These are phyloP conservation scores for Pseudomugil gertrudae DNA, from an alignment of 2,797 vertebrate genomes.

Conservation along the genomic window DNA sequence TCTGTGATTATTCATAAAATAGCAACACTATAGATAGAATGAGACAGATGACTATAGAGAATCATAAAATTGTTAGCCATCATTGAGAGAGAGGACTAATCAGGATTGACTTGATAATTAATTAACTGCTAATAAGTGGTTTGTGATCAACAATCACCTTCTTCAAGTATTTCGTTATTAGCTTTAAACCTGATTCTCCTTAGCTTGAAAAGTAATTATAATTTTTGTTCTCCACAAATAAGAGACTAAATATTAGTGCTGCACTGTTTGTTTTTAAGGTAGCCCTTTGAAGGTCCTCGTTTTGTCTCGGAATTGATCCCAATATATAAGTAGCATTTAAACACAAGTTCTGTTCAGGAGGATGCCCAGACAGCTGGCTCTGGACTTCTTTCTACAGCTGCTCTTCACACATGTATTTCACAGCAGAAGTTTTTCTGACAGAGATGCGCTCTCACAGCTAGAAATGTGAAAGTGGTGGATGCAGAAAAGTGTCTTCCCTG, in stretches of 20 bases:
- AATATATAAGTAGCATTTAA: not conserved
- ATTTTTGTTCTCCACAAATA: not conserved
- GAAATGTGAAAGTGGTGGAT: not conserved
- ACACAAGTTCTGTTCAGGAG: not conserved
- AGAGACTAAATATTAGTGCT: not conserved
- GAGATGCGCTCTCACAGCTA: not conserved
- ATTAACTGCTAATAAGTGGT: not conserved
- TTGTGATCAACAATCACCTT: not conserved
- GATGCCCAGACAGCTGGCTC: not conserved
- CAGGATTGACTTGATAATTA: not conserved
- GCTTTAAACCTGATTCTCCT: not conserved
- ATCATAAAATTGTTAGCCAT: not conserved
- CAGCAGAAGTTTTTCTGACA: not conserved
- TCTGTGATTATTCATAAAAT: slow-evolving; percentile 10
- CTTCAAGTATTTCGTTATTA: not conserved
- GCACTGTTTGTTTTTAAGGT: not conserved
- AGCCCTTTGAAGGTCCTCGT: not conserved
- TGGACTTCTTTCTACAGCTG: not conserved
- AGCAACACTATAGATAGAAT: slow-evolving; percentile 24
- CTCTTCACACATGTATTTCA: not conserved
- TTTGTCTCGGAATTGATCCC: not conserved
- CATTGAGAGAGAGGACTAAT: not conserved
- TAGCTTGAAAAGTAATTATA: not conserved
- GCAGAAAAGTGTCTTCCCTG: not conserved
- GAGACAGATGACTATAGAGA: slow-evolving; percentile 16